These are phyloP conservation scores for Drosophila ochracea DNA, from an alignment of 2,888 invertebrate species.

Conservation along the genomic window DNA sequence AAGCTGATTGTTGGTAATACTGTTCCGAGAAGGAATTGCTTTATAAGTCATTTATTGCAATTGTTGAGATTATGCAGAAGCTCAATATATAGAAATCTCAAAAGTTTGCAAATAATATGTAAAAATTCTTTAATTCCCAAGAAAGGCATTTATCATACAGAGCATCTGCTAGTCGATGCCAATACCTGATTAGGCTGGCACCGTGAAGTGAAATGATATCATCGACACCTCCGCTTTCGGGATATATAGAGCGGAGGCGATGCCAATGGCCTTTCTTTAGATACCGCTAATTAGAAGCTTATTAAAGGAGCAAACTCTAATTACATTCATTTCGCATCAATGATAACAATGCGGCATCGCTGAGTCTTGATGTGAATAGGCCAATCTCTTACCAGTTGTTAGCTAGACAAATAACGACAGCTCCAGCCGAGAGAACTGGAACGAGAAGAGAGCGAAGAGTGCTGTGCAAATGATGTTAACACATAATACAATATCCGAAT, in stretches of 20 bases:
- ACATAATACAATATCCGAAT: conserved; percentile 9
- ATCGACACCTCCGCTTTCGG: conserved; percentile 42
- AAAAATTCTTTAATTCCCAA: too few relatives aligned
- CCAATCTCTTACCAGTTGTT: conserved; percentile 15
- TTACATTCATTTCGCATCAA: conserved; percentile 74
- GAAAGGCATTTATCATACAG: neutral
- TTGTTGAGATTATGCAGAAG: neutral
- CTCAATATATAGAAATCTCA: too few relatives aligned
- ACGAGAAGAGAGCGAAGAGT: neutral
- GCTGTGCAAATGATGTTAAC: neutral
- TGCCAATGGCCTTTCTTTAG: conserved; percentile 29
- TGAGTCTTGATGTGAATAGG: conserved; percentile 47
- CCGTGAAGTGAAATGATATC: conserved; percentile 46
- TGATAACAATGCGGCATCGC: conserved; percentile 62
- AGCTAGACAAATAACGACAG: conserved; percentile 23
- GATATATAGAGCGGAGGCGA: neutral
- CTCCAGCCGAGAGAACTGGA: neutral
- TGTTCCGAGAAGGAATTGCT: neutral
- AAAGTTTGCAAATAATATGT: neutral
- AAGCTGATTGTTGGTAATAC: neutral
- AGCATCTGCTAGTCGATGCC: neutral
- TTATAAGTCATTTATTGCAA: neutral
- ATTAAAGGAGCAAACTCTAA: conserved; percentile 67
- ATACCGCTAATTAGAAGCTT: conserved; percentile 72
- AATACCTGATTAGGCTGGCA: conserved; percentile 35